Base-by-base conservation (phyloP, 2,888 invertebrate genomes). In the Rhogogaster chlorosoma region DNA sequence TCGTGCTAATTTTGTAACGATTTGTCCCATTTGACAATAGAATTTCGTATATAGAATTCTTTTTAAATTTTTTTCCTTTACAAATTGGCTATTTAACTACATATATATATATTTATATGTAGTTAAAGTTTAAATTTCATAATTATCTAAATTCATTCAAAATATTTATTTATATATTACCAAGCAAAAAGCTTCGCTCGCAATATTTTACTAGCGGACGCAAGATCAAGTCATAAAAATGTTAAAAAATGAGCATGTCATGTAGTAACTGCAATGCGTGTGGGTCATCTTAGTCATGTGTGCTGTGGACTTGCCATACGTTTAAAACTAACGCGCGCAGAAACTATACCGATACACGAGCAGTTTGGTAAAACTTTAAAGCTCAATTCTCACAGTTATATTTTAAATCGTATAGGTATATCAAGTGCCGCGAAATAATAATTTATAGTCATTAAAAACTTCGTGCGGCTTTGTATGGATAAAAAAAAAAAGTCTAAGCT, bases 401-500 rank as follows among this genome's bases (percentile, higher is more conserved):
- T 38, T 78, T 9, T 78, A 18, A 32, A 78, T 78, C 36, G 36
- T 78, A 57, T 22, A 49, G 15, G n/a, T 36, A 7, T 42, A 42
- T 10, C 12, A 15, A 61, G 38, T 80, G 15, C 38, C 36, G 49
- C n/a, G 22, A 57, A 26, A 6, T 29, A 26, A 6, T 29, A 18
- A 18, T 67, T 67, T 32, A 26, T 7, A 49, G 42, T 15, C 45
- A 32, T 78, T 53, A n/a, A 10, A 49, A 78, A 53, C 38, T 22
- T 61, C 26, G 61, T 86, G 83, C 84, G 85, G 86, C 86, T 86
- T 86, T 86, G 87, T 87, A 75, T 85, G 67, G 71, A 86, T 88
- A 87, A 22, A 61, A 26, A 45, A 38, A 53, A 89, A 90, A 90
- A 89, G 88, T 88, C 89, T 88, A 89, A 87, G 88, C 88, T 86